Evolutionary conservation across 2,797 vertebrate genomes (phyloP), one percentile per base, ranked within the genome.

Genomic region (Lacerta viridis): DNA sequence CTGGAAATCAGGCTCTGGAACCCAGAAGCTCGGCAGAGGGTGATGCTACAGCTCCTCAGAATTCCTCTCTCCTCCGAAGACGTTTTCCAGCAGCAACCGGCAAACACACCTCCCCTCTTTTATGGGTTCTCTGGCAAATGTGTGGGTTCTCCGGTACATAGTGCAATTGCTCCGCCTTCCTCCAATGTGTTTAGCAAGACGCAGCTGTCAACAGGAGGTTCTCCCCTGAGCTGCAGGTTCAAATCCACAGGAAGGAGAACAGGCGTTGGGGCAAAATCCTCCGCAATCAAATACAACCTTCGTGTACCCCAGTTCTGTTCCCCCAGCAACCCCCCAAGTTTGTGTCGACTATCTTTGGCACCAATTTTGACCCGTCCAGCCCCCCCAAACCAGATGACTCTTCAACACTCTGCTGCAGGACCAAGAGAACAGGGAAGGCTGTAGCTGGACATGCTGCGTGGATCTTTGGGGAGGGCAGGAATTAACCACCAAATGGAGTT

Each of bases 91-190:
- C 29, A n/a, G 36, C 9, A 3, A 1, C 3, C 0, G n/a, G 29
- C 11, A 7, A 11, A 5, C 2, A 6, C 6, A 5, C 0, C 9
- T 0, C 3, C 18, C 2, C 39, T 39, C 18, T 5, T 6, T 36
- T 1, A 33, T 0, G 27, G 17, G 4, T n/a, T 59, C 33, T 59
- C 27, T 4, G 18, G 20, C 59, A 61, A 61, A 18, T 61, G 59
- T 4, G 29, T 3, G 50, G 13, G 11, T 61, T 61, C 78, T 80
- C 7, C 17, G 18, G 20, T 23, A 61, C 59, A 61, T 23, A 61
- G 20, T 61, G 59, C 59, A 61, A 7, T 7, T 3, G 2, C 2
- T n/a, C 39, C 2, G 1, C 5, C 17, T 55, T 39, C 8, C n/a
- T 68, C 61, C 3, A 20, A 78, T n/a, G 39, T 15, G 13, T 4